Percentiles rank a stretch among this genome's conserved stretches.
phyloP scores from a whole-genome alignment of 2,888 invertebrate species.

The Girardia tigrina region DNA sequence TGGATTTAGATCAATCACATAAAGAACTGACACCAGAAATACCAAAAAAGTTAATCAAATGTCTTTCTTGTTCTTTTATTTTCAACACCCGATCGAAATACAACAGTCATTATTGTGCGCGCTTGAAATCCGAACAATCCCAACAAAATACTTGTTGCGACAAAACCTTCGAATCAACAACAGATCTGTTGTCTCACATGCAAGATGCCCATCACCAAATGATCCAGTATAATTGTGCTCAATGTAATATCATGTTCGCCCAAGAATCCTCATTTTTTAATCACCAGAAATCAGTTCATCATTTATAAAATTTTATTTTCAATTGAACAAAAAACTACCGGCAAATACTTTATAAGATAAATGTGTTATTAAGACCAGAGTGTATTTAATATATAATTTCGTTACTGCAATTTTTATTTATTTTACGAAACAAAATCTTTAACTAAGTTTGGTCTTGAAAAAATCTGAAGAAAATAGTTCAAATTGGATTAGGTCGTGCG shows the following conservation, averaged over 20 bases:
- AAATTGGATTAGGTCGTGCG: too few relatives aligned
- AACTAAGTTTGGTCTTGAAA: too few relatives aligned
- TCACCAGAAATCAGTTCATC: not conserved
- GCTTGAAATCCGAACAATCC: not conserved
- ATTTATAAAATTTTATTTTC: not conserved
- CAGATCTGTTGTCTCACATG: not conserved
- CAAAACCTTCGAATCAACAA: not conserved
- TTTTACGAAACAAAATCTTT: too few relatives aligned
- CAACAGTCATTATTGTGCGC: not conserved
- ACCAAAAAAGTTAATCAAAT: not conserved
- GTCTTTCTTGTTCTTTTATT: constrained; percentile 18
- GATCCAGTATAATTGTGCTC: constrained; percentile 12
- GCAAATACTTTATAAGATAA: too few relatives aligned
- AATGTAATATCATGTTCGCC: constrained; percentile 20
- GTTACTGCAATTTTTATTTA: too few relatives aligned
- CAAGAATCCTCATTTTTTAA: not conserved
- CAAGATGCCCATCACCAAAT: not conserved
- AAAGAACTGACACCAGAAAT: not conserved
- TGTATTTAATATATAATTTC: too few relatives aligned
- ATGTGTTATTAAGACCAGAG: too few relatives aligned
- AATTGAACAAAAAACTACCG: too few relatives aligned
- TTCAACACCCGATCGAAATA: not conserved
- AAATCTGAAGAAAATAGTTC: too few relatives aligned
- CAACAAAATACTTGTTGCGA: not conserved
- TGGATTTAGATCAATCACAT: not conserved